Percentiles rank a stretch among this genome's conserved stretches.
phyloP scores from a whole-genome alignment of 1,140 invertebrate genomes.

The Capitella teleta region DNA sequence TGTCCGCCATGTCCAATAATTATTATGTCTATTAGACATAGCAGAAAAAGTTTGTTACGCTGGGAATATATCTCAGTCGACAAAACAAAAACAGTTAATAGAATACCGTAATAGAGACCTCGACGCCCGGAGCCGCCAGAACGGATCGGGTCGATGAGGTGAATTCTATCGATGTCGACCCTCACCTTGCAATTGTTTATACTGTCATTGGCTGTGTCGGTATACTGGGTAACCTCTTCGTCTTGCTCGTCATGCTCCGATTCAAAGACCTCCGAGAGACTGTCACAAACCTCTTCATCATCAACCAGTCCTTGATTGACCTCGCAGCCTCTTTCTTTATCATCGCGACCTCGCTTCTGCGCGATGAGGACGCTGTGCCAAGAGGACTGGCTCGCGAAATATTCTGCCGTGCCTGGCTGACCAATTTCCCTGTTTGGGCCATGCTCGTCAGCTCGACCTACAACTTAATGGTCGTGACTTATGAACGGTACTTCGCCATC shows the following conservation, averaged over 20 bases:
- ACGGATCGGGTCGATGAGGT: too few species aligned
- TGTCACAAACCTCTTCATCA: not conserved
- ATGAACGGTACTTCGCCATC: slow-evolving; percentile 10
- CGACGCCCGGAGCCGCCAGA: too few species aligned
- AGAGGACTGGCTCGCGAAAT: not conserved
- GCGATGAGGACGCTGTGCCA: not conserved
- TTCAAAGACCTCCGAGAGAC: slow-evolving; percentile 1
- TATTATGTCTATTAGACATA: too few species aligned
- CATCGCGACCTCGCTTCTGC: slow-evolving; percentile 2
- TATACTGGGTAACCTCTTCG: slow-evolving; percentile 5
- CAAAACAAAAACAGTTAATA: too few species aligned
- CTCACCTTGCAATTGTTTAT: slow-evolving; percentile 3
- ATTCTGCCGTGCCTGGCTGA: slow-evolving; percentile 9
- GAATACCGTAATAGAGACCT: too few species aligned
- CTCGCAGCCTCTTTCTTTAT: slow-evolving; percentile 4
- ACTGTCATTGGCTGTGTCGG: slow-evolving; percentile 1
- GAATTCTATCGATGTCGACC: too few species aligned
- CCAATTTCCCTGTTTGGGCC: slow-evolving; percentile 4
- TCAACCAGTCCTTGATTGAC: slow-evolving; percentile 10
- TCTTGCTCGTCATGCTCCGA: slow-evolving; percentile 7
- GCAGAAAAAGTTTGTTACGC: too few species aligned
- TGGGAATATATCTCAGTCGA: too few species aligned
- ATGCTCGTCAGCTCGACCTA: slow-evolving; percentile 2
- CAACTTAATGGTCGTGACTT: slow-evolving; percentile 1
- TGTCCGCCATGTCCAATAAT: too few species aligned